Conservation (phyloP, 2,113 vertebrate genomes). For the Forbesichthys papilliferus region DNA sequence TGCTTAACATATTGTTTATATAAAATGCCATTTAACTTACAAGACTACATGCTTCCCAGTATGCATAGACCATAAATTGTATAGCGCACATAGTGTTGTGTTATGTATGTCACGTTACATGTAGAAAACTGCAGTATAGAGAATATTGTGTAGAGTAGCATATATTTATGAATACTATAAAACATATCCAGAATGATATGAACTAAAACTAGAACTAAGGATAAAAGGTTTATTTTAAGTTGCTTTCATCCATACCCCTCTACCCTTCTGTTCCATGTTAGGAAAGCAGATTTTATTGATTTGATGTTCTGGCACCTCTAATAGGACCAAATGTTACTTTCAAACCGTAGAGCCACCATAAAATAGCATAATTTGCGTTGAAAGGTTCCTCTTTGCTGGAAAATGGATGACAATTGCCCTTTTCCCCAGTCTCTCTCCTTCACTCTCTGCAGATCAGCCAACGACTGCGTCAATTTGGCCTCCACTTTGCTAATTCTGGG, state of each 20-base stretch:
- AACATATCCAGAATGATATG: too few species aligned
- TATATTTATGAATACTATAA: too few species aligned
- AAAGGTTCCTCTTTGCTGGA: conserved; percentile 68
- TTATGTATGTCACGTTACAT: too few species aligned
- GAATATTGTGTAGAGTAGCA: too few species aligned
- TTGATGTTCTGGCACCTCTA: conserved; percentile 16
- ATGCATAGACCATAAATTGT: too few species aligned
- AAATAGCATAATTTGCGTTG: conserved; percentile 33
- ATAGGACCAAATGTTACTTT: conserved; percentile 49
- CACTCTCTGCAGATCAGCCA: conserved; percentile 58
- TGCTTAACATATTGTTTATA: too few species aligned
- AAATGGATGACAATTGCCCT: conserved; percentile 68
- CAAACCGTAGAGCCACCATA: conserved; percentile 22
- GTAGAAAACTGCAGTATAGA: too few species aligned
- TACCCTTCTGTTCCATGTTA: not conserved
- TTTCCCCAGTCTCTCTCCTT: conserved; percentile 42
- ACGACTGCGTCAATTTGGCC: conserved; percentile 65
- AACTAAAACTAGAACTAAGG: too few species aligned
- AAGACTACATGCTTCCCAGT: too few species aligned
- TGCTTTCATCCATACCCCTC: conserved; percentile 8
- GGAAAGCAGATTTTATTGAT: conserved; percentile 15
- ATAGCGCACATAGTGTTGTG: too few species aligned
- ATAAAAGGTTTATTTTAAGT: conserved; percentile 9
- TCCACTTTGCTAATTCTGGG: conserved; percentile 69
- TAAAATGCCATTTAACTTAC: too few species aligned